Percentiles rank a stretch among this genome's conserved stretches.
Evolutionary conservation across 1,140 invertebrate species (phyloP).

Genomic region (Pseudachorutes palmiensis): DNA sequence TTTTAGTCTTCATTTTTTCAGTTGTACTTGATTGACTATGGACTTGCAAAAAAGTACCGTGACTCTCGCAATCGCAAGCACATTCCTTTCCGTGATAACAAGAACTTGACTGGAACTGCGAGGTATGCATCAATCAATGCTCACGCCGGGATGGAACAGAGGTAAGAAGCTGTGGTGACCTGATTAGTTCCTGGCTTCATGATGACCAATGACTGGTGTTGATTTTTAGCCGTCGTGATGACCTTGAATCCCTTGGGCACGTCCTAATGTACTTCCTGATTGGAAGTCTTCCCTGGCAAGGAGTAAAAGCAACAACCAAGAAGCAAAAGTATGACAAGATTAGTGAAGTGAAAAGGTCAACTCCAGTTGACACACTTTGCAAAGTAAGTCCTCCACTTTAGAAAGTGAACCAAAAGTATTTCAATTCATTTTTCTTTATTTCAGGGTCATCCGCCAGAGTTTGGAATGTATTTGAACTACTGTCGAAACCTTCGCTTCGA

Average conservation of each 20-base stretch:
- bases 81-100: constrained; percentile 87
- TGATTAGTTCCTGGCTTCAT: too few relatives aligned
- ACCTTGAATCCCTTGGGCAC: constrained; percentile 94
- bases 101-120: constrained; percentile 93
- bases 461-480: constrained; percentile 97
- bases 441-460: constrained; percentile 93
- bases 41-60: constrained; percentile 90
- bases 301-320: constrained; percentile 73
- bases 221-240: constrained; percentile 70
- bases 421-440: constrained; percentile 29
- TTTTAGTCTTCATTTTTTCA: constrained; percentile 39
- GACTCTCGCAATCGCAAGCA: constrained; percentile 78
- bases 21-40: constrained; percentile 95
- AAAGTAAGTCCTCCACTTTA: constrained; percentile 54
- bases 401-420: neutral
- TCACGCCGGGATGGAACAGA: constrained; percentile 85
- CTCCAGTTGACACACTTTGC: constrained; percentile 85
- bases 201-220: too few relatives aligned
- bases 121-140: constrained; percentile 96
- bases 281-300: constrained; percentile 88
- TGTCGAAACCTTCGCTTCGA: constrained; percentile 90
- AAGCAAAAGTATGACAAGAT: constrained; percentile 97
- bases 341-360: constrained; percentile 96
- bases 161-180: too few relatives aligned
- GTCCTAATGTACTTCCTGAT: constrained; percentile 95